These are phyloP conservation scores for Leuctra nigra DNA, from an alignment of 2,888 invertebrate species.

Conservation along the genomic window DNA sequence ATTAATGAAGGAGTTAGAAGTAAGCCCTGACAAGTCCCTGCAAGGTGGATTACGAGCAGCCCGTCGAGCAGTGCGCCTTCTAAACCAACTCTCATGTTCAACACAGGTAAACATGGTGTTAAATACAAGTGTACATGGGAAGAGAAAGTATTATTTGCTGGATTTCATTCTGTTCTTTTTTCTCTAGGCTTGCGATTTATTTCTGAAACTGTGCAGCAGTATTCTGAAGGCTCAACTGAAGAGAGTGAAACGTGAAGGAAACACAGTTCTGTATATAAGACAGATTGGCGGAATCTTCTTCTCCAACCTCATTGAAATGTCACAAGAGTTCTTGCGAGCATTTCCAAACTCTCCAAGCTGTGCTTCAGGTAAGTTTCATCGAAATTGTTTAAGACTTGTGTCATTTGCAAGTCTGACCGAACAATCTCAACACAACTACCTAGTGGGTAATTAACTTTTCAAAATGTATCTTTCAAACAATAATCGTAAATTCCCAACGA, in stretches of 20 bases:
- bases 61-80: conserved; percentile 72
- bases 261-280: conserved; percentile 70
- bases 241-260: conserved; percentile 72
- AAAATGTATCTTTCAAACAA: too few species aligned
- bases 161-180: conserved; percentile 21
- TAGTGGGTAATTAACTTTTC: too few species aligned
- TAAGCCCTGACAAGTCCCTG: conserved; percentile 82
- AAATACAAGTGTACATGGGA: background rate
- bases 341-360: conserved; percentile 72
- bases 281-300: conserved; percentile 80
- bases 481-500: too few species aligned
- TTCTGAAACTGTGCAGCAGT: conserved; percentile 72
- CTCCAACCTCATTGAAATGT: conserved; percentile 69
- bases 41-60: conserved; percentile 84
- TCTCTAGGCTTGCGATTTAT: conserved; percentile 69
- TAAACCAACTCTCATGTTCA: conserved; percentile 68
- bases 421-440: too few species aligned
- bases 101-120: conserved; percentile 46
- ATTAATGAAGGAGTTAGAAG: conserved; percentile 81
- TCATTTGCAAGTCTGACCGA: too few species aligned
- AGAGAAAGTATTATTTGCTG: background rate
- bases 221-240: conserved; percentile 75
- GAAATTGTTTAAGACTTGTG: too few species aligned
- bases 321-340: conserved; percentile 67
- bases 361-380: conserved; percentile 63